These are phyloP conservation scores for Chionis minor DNA, from an alignment of 2,113 vertebrate genomes.

Conservation along the genomic window DNA sequence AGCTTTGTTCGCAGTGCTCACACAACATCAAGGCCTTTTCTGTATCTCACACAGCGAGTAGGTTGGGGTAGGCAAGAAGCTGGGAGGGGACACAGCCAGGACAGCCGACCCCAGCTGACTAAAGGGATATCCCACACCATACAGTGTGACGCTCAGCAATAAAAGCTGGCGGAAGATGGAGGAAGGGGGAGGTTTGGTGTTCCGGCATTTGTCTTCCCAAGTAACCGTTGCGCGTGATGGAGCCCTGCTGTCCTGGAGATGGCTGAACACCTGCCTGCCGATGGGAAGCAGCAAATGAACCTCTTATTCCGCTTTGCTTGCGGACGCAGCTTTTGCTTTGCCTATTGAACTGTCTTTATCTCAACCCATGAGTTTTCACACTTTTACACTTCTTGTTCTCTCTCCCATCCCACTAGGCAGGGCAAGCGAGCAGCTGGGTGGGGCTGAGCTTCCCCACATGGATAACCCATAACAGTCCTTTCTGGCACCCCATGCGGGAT, in stretches of 20 bases:
- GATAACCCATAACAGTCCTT: not conserved
- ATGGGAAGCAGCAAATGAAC: not conserved
- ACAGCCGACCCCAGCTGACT: not conserved
- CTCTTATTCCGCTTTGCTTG: not conserved
- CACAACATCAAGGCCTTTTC: not conserved
- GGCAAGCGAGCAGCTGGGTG: accelerated
- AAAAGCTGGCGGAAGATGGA: not conserved
- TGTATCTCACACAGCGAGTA: not conserved
- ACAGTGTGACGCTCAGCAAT: not conserved
- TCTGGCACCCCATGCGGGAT: not conserved
- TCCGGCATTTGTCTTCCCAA: not conserved
- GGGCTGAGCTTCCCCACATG: not conserved
- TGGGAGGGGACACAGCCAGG: not conserved
- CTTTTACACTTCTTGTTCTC: not conserved
- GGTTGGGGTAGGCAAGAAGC: not conserved
- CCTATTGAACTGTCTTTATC: not conserved
- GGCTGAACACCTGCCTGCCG: not conserved
- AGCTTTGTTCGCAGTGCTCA: not conserved
- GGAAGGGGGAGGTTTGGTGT: not conserved
- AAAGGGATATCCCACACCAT: not conserved
- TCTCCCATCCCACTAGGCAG: not conserved
- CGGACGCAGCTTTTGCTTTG: not conserved
- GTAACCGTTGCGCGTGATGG: accelerated
- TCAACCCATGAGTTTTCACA: not conserved
- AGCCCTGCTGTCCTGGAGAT: not conserved